These are phyloP conservation scores for Exocentrus adspersus DNA, from an alignment of 2,888 invertebrate genomes.

Conservation along the genomic window DNA sequence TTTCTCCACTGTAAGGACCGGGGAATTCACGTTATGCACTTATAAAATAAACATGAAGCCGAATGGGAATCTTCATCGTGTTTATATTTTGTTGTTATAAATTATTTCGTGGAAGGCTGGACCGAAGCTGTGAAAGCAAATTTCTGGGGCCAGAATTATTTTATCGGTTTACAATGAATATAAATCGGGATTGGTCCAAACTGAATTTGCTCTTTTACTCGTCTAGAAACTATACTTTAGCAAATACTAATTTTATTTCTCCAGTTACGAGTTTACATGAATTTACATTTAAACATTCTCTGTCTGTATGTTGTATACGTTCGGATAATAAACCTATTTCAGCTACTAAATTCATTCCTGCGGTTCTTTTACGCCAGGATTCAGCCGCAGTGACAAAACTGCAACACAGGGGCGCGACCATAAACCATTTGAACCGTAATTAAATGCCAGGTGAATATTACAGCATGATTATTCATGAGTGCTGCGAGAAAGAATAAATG, in stretches of 20 bases:
- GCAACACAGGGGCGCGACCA: neutral
- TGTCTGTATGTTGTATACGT: no score
- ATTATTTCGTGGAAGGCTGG: slow-evolving; percentile 3
- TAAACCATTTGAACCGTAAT: neutral
- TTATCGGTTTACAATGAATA: no score
- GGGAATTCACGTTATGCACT: slow-evolving; percentile 47
- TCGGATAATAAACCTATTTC: no score
- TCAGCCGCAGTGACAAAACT: neutral
- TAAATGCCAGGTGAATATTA: slow-evolving; percentile 1
- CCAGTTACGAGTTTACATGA: no score
- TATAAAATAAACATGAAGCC: slow-evolving; percentile 57
- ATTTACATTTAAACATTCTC: no score
- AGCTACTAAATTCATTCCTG: no score
- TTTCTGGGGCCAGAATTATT: no score
- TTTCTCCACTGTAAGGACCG: slow-evolving; percentile 31
- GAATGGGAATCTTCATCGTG: slow-evolving; percentile 45
- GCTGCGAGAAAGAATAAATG: neutral
- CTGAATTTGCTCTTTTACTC: no score
- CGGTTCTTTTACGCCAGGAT: neutral
- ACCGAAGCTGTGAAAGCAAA: neutral
- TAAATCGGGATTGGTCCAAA: no score
- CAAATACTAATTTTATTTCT: no score
- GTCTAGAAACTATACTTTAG: no score
- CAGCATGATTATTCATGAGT: slow-evolving; percentile 15
- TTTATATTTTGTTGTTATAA: slow-evolving; percentile 44